These are phyloP conservation scores for Sciaenops ocellatus DNA, from an alignment of 2,797 vertebrate species.

Conservation along the genomic window DNA sequence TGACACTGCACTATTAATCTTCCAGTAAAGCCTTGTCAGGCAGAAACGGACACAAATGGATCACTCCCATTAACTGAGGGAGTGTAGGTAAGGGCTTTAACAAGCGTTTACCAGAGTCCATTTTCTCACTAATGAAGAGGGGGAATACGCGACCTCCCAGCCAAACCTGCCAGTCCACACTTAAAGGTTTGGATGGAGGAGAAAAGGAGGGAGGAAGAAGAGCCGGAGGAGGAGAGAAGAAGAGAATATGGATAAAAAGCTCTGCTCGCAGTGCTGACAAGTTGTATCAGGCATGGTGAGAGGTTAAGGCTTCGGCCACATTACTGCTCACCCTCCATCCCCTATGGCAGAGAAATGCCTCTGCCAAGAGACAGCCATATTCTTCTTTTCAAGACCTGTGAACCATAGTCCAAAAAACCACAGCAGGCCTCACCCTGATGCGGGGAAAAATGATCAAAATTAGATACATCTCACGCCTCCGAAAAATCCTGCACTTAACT, in stretches of 20 bases:
- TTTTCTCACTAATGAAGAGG: slow-evolving; percentile 99
- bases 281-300: slow-evolving; percentile 88
- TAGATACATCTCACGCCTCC: not conserved
- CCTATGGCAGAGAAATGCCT: slow-evolving; percentile 13
- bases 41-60: slow-evolving; percentile 99
- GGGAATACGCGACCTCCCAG: slow-evolving; percentile 96
- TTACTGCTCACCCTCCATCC: slow-evolving; percentile 4
- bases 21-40: slow-evolving; percentile 99
- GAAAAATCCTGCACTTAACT: slow-evolving; percentile 4
- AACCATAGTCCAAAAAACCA: not conserved
- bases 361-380: slow-evolving; percentile 79
- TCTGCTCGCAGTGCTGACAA: slow-evolving; percentile 90
- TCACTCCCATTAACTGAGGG: slow-evolving; percentile 98
- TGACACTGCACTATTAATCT: slow-evolving; percentile 99
- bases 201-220: slow-evolving; percentile 64
- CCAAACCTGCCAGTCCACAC: slow-evolving; percentile 95
- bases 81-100: slow-evolving; percentile 99
- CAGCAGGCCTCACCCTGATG: slow-evolving; percentile 1
- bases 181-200: slow-evolving; percentile 87
- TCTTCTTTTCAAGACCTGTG: slow-evolving; percentile 17
- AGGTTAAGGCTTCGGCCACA: slow-evolving; percentile 86
- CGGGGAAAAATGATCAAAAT: not conserved
- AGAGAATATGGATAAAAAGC: slow-evolving; percentile 81
- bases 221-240: slow-evolving; percentile 51
- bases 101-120: slow-evolving; percentile 99